A percentile compares a stretch with the other conserved stretches of the same genome.
Evolutionary conservation across 2,797 vertebrate genomes (phyloP).

Genomic region (Yasuhikotakia modesta): DNA sequence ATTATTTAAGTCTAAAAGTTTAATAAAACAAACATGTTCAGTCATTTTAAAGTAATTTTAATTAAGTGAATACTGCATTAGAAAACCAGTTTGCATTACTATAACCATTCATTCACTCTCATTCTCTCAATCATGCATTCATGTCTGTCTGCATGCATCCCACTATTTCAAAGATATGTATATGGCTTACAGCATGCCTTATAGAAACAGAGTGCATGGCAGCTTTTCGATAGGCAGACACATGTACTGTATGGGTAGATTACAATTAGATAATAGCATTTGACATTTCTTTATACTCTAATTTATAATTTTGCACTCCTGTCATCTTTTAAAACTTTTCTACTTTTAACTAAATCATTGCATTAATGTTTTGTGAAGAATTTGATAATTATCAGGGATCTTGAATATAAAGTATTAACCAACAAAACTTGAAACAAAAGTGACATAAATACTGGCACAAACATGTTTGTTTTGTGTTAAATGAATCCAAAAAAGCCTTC

Average conservation of each 20-base stretch:
- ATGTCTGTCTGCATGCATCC: constrained; percentile 44
- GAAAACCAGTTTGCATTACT: constrained; percentile 46
- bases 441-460: not conserved
- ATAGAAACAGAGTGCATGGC: constrained; percentile 19
- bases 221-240: constrained; percentile 46
- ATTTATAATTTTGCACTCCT: not conserved
- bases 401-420: not conserved
- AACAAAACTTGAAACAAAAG: not conserved
- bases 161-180: constrained; percentile 25
- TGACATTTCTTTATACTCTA: not conserved
- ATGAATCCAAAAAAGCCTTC: not conserved
- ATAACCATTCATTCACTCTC: constrained; percentile 50
- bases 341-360: not conserved
- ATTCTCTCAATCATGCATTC: constrained; percentile 70
- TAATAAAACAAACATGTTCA: constrained; percentile 20
- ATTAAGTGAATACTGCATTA: constrained; percentile 64
- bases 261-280: not conserved
- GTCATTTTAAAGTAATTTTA: constrained; percentile 62
- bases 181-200: constrained; percentile 47
- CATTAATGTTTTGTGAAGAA: constrained; percentile 4
- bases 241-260: constrained; percentile 1
- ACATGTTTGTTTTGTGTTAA: not conserved
- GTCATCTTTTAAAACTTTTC: not conserved
- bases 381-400: no score
- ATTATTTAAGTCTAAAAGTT: not conserved